These are phyloP conservation scores for Alaudala cheleensis DNA, from an alignment of 2,113 vertebrate genomes.

Conservation along the genomic window DNA sequence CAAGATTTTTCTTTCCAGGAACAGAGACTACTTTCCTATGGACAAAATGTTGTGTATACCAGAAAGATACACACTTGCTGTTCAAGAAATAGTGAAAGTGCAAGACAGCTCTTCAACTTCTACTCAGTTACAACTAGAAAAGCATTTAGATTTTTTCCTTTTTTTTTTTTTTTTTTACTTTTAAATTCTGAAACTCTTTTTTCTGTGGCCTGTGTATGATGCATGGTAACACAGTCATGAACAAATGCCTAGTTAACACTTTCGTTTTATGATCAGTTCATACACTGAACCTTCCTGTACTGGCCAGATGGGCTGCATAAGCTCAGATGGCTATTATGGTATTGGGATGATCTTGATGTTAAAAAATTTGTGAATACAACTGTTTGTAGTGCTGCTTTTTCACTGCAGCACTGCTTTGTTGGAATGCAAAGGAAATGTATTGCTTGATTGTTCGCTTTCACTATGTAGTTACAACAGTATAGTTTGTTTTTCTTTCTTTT, in stretches of 20 bases:
- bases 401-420: neutral
- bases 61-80: neutral
- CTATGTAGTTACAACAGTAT: rapidly evolving
- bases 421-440: neutral
- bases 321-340: neutral
- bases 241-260: neutral
- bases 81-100: neutral
- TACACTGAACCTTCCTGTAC: neutral
- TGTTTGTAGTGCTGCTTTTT: neutral
- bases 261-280: neutral
- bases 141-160: neutral
- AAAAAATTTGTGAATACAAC: neutral
- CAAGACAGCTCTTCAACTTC: neutral
- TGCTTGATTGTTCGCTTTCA: neutral
- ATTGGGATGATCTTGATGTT: neutral
- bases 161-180: neutral
- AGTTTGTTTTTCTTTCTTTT: neutral
- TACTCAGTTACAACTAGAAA: neutral
- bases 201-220: neutral
- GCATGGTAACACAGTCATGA: neutral
- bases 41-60: neutral
- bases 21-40: neutral
- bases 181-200: neutral
- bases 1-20: neutral
- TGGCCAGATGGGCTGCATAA: neutral